Evolutionary conservation across 1,140 invertebrate species (phyloP).

Genomic region (Euschistus heros): DNA sequence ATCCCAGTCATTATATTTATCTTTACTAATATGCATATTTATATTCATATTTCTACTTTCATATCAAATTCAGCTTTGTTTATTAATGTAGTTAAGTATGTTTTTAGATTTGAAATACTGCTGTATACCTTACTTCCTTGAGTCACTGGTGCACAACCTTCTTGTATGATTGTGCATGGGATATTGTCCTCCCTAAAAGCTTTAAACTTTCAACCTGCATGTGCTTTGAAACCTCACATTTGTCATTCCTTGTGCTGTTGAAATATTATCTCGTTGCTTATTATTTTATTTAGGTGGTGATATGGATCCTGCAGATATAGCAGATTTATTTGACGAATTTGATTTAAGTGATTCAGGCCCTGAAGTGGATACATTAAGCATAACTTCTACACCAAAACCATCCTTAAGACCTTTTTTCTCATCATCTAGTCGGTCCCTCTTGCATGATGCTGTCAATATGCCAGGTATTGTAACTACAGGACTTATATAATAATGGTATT

Average conservation of each 20-base stretch:
- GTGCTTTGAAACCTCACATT: constrained; percentile 1
- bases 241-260: background rate
- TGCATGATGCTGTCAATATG: constrained; percentile 34
- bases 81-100: too few species aligned
- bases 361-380: constrained; percentile 90
- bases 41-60: too few species aligned
- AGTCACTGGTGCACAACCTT: too few species aligned
- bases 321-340: constrained; percentile 71
- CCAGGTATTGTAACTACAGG: constrained; percentile 2
- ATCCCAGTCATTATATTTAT: too few species aligned
- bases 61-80: too few species aligned
- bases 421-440: constrained; percentile 71
- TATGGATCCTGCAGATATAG: constrained; percentile 53
- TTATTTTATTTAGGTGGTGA: constrained; percentile 34
- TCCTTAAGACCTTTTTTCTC: constrained; percentile 90
- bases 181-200: too few species aligned
- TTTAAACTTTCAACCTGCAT: background rate
- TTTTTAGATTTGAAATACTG: too few species aligned
- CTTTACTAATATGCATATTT: too few species aligned
- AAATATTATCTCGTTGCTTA: constrained; percentile 29
- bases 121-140: too few species aligned
- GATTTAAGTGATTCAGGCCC: constrained; percentile 88
- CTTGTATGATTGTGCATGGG: too few species aligned
- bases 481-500: too few species aligned
- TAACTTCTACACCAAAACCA: constrained; percentile 91